Evolutionary conservation across 2,113 vertebrate species (phyloP).

Genomic region (Xenopus tropicalis): UCB_Xtro_10.0 CM004446.2:23751001-23751500

Average conservation of each 20-base stretch:
- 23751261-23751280: conserved; percentile 4
- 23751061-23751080: too few relatives aligned
- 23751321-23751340: conserved; percentile 5
- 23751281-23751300: conserved; percentile 14
- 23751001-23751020: background rate
- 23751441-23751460: conserved; percentile 20
- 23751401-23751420: conserved; percentile 17
- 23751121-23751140: too few relatives aligned
- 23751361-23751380: conserved; percentile 20
- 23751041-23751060: too few relatives aligned
- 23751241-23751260: background rate
- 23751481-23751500: conserved; percentile 31
- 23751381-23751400: conserved; percentile 20
- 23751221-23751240: background rate
- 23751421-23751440: background rate
- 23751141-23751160: too few relatives aligned
- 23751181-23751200: background rate
- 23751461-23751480: conserved; percentile 27
- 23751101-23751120: too few relatives aligned
- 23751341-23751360: conserved; percentile 9
- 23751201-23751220: background rate
- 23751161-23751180: background rate
- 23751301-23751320: background rate
- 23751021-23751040: background rate
- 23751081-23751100: too few relatives aligned